Conservation (phyloP, 2,797 vertebrate species). For the Linurgus olivaceus region DNA sequence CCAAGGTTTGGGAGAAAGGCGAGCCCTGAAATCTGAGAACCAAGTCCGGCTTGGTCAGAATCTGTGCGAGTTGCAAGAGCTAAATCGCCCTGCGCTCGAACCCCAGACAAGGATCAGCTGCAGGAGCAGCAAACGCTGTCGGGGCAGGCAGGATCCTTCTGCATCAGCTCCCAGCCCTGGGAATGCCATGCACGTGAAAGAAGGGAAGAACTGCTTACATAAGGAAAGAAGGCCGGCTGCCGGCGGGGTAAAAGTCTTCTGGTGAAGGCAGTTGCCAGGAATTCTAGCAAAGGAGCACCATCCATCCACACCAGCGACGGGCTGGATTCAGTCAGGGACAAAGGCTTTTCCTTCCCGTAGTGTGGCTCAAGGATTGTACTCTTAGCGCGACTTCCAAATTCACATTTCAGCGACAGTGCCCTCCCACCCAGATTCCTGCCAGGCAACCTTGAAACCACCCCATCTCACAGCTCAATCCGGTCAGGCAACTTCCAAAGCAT, state of each 20-base stretch:
- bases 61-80: not conserved
- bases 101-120: not conserved
- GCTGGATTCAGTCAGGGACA: not conserved
- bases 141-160: not conserved
- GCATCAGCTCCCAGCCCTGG: not conserved
- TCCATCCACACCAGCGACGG: not conserved
- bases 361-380: not conserved
- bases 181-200: not conserved
- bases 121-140: not conserved
- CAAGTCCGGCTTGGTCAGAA: not conserved
- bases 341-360: not conserved
- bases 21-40: not conserved
- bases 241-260: not conserved
- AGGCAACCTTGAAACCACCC: conserved; percentile 41
- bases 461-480: not conserved
- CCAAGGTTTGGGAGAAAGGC: not conserved
- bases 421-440: conserved; percentile 53
- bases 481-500: not conserved
- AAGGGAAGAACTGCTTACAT: not conserved
- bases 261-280: not conserved
- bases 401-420: not conserved
- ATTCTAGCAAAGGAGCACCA: not conserved
- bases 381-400: not conserved
- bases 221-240: not conserved
- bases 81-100: not conserved